These are phyloP conservation scores for Mnemiopsis leidyi DNA, from an alignment of 37 sponge, comb jelly and placozoan species.

Conservation along the genomic window DNA sequence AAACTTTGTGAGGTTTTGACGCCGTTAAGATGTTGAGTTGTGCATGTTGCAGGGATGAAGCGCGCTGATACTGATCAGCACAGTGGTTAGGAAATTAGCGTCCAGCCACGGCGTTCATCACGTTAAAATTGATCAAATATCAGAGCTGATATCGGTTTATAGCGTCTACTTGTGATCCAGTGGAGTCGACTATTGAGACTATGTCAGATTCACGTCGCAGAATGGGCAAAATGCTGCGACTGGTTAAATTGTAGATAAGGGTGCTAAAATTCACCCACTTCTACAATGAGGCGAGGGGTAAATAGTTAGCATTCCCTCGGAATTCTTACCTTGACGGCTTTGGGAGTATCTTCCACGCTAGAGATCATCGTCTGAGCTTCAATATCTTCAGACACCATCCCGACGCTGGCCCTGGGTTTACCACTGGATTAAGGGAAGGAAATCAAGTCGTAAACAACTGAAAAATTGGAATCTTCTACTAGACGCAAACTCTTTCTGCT, in stretches of 20 bases:
- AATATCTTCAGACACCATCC: slow-evolving; percentile 64
- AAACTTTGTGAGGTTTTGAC: background rate
- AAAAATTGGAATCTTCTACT: too few relatives aligned
- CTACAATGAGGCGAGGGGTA: background rate
- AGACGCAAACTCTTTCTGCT: background rate
- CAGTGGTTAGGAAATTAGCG: background rate
- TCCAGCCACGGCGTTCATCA: background rate
- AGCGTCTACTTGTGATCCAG: too few relatives aligned
- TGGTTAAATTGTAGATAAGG: background rate
- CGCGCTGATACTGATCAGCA: background rate
- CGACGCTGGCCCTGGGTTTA: slow-evolving; percentile 39
- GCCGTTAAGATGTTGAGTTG: background rate
- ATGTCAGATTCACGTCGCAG: too few relatives aligned
- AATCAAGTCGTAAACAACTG: background rate
- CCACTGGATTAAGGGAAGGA: background rate
- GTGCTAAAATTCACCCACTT: background rate
- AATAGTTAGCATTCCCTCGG: background rate
- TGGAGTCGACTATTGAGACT: too few relatives aligned
- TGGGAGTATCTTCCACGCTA: slow-evolving; percentile 60
- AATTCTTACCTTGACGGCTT: slow-evolving; percentile 61
- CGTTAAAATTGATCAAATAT: background rate
- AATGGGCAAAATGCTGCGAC: too few relatives aligned
- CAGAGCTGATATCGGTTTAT: too few relatives aligned
- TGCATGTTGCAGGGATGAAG: background rate
- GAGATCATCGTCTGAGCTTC: slow-evolving; percentile 64